Evolutionary conservation across 2,888 invertebrate species (phyloP), one percentile per base, ranked within the genome.

Genomic region (Eupithecia dodoneata): DNA sequence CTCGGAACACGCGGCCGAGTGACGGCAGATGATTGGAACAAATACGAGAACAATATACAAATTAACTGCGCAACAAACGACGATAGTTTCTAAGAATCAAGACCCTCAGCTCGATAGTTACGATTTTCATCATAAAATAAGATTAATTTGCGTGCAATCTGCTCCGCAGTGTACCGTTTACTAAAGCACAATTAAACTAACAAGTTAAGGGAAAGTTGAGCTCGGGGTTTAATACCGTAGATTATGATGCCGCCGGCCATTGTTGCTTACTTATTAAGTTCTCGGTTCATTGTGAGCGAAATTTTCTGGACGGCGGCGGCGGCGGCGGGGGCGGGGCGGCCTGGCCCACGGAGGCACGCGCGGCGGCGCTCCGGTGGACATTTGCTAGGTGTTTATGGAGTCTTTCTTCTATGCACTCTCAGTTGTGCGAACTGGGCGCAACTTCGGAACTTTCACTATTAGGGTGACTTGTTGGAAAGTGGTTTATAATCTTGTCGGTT

Each of bases 261-360:
- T 72, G 66, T 72, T 73, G 49, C 72, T 72, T 76, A 73, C 73
- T 78, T 70, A 69, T 69, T 69, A 78, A 80, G 74, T 77, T 78
- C 73, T 55, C 59, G 77, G 71, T 72, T 76, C 78, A 72, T 77
- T 76, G 79, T 79, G 71, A 72, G 59, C 59, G 72, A 78, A 78
- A 75, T 79, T 81, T 47, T 67, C 67, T n/a, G n/a, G 69, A 18
- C 45, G 44, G 65, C 65, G 42, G 15, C 41, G 65, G 13, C 65
- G 41, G 0, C 41, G 63, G 5, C 18, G 59, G 59, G 65, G 3
- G 42, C 12, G 0, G 12, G 63, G 5, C 18, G 59, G 59, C n/a
- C 18, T 18, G 18, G 18, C 59, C 13, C 15, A 15, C 18, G 3
- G 59, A 59, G 18, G 18, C 9, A 9, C 41, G 13, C n/a, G 52